Evolutionary conservation across 2,888 invertebrate species (phyloP).

Genomic region (Parascotia fuliginaria): DNA sequence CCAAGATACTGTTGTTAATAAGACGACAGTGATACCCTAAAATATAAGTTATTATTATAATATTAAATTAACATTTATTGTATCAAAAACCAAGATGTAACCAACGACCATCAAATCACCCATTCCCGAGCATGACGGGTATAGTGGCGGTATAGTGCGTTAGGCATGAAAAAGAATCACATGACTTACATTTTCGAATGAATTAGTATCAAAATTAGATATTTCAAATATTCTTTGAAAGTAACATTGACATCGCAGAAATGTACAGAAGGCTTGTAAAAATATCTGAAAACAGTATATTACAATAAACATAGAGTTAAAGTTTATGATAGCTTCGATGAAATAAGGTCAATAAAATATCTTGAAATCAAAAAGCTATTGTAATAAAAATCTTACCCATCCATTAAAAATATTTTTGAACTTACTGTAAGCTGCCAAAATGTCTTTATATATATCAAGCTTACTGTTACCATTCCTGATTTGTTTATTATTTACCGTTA

Average conservation of each 20-base stretch:
- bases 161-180: no score
- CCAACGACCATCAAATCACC: no score
- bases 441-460: neutral
- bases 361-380: no score
- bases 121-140: neutral
- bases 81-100: neutral
- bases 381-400: neutral
- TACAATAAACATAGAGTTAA: no score
- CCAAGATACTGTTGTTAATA: slow-evolving; percentile 10
- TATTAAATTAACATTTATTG: neutral
- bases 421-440: neutral
- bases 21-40: neutral
- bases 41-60: neutral
- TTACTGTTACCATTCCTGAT: neutral
- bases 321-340: no score
- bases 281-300: neutral
- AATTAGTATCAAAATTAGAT: neutral
- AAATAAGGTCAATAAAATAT: no score
- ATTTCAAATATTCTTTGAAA: slow-evolving; percentile 4
- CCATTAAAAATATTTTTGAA: neutral
- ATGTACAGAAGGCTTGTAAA: neutral
- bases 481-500: neutral
- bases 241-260: slow-evolving; percentile 1
- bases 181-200: neutral
- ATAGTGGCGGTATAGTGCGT: no score